Conservation (phyloP, 2,797 vertebrate species). For the Muscicapa striata region DNA sequence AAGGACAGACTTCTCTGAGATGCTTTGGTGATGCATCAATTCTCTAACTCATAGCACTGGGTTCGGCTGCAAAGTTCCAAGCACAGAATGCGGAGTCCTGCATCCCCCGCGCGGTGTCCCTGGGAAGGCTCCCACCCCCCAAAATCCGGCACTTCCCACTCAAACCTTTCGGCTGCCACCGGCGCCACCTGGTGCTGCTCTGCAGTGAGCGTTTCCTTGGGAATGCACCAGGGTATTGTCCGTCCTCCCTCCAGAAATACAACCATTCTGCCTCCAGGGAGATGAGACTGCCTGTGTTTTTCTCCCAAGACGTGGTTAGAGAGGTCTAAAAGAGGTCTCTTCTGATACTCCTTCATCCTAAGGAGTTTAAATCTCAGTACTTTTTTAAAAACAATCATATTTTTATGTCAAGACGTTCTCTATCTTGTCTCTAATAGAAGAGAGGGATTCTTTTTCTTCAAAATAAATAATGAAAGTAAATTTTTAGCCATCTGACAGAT, state of each 20-base stretch:
- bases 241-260: not conserved
- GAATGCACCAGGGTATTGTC: not conserved
- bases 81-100: not conserved
- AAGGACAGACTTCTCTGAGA: not conserved
- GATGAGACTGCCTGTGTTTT: not conserved
- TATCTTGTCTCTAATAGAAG: not conserved
- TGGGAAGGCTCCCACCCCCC: not conserved
- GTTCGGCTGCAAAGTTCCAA: not conserved
- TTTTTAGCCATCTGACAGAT: not conserved
- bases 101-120: too few species aligned
- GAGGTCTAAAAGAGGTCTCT: not conserved
- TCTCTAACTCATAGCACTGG: not conserved
- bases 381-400: not conserved
- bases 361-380: not conserved
- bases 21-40: not conserved
- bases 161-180: not conserved
- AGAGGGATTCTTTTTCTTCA: not conserved
- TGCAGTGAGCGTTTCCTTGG: not conserved
- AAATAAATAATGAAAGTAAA: not conserved
- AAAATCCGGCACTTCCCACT: too few species aligned
- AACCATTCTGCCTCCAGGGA: not conserved
- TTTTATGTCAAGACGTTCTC: not conserved
- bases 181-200: slow-evolving; percentile 39
- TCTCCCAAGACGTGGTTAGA: not conserved
- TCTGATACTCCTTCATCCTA: not conserved